Conservation (phyloP, 2,888 invertebrate genomes). For the Platypus cylindrus region DNA sequence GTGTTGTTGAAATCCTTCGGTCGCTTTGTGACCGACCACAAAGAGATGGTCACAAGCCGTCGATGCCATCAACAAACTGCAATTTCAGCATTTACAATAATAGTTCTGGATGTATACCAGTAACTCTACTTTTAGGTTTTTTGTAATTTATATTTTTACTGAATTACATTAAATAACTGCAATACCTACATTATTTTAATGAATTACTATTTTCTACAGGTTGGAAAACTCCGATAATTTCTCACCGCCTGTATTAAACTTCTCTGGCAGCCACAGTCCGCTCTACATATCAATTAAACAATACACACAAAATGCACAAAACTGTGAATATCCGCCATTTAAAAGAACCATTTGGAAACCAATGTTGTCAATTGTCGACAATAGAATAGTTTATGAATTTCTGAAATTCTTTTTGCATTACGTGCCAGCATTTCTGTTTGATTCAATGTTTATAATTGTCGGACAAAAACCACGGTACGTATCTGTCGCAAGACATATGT, state of each 20-base stretch:
- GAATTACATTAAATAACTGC: too few species aligned
- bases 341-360: constrained; percentile 21
- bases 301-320: constrained; percentile 13
- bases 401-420: constrained; percentile 18
- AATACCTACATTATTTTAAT: too few species aligned
- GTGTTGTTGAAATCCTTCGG: too few species aligned
- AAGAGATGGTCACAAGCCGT: too few species aligned
- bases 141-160: too few species aligned
- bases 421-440: constrained; percentile 19
- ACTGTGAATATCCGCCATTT: constrained; percentile 17
- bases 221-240: constrained; percentile 7
- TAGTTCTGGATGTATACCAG: too few species aligned
- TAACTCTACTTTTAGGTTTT: too few species aligned
- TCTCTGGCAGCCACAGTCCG: constrained; percentile 19
- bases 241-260: constrained; percentile 18
- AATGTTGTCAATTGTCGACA: constrained; percentile 17
- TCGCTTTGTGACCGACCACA: too few species aligned
- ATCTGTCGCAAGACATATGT: neutral
- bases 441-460: constrained; percentile 15
- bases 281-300: constrained; percentile 17
- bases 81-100: too few species aligned
- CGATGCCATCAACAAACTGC: too few species aligned
- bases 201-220: too few species aligned
- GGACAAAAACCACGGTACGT: constrained; percentile 19
- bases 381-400: constrained; percentile 11